A percentile compares a stretch with the other conserved stretches of the same genome.
These are phyloP conservation scores for Equus przewalskii DNA, from an alignment of 2,113 vertebrate genomes.

Conservation along the genomic window DNA sequence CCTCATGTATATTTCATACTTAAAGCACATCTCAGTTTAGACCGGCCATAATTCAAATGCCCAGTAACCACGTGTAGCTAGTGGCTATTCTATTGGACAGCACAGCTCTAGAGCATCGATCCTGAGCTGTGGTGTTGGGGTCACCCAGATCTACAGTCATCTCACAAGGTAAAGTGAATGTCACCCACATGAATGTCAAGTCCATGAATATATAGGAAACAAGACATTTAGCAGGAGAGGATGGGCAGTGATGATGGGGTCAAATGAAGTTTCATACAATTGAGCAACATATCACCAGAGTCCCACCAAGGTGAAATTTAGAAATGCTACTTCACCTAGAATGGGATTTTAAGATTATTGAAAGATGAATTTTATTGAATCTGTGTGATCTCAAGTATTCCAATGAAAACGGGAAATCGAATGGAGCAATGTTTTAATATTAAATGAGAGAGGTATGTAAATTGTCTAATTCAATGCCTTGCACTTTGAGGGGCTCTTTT, in stretches of 20 bases:
- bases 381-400: not conserved
- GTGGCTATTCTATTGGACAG: not conserved
- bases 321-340: not conserved
- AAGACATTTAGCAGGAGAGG: not conserved
- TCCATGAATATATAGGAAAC: not conserved
- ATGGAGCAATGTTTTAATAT: not conserved
- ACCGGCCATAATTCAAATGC: not conserved
- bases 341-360: not conserved
- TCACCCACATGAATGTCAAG: not conserved
- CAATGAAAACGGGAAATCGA: not conserved
- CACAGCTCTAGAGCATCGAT: not conserved
- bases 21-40: not conserved
- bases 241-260: not conserved
- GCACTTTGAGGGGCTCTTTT: not conserved
- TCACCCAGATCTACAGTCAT: not conserved
- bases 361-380: conserved; percentile 25
- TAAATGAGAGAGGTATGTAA: not conserved
- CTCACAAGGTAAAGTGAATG: not conserved
- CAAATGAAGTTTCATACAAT: not conserved
- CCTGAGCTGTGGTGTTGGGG: not conserved
- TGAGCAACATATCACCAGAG: not conserved
- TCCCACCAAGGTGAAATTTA: not conserved
- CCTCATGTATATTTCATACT: not conserved
- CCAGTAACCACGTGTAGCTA: not conserved
- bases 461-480: not conserved